phyloP scores from a whole-genome alignment of 2,113 vertebrate genomes.

The Pelodiscus sinensis region DNA sequence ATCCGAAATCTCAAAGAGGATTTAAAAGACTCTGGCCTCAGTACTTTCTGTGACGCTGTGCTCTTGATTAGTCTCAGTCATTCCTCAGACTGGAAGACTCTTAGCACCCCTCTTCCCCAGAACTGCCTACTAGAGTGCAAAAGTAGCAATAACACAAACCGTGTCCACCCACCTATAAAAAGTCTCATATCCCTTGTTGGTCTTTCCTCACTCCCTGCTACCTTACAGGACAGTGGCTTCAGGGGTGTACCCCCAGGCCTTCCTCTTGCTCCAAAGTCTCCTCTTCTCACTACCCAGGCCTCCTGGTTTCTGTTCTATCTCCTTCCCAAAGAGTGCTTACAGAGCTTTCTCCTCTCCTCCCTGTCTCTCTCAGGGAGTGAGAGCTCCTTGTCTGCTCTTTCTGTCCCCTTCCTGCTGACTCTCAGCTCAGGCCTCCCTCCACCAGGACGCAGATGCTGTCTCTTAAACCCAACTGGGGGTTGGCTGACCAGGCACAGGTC shows the following conservation, averaged over 20 bases:
- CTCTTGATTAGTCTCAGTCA: background rate
- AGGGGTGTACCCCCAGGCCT: background rate
- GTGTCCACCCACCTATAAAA: background rate
- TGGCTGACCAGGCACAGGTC: background rate
- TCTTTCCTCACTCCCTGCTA: background rate
- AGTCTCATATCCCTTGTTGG: background rate
- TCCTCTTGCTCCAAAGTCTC: background rate
- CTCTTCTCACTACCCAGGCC: background rate
- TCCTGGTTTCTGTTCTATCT: background rate
- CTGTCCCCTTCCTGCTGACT: background rate
- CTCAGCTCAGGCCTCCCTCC: background rate
- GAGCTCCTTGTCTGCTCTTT: background rate
- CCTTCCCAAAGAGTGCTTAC: background rate
- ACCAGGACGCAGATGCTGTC: background rate
- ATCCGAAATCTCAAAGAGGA: background rate
- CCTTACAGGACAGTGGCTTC: background rate
- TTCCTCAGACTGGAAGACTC: background rate
- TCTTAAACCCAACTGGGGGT: background rate
- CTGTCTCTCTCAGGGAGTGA: background rate
- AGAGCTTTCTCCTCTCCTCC: background rate
- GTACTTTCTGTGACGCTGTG: background rate
- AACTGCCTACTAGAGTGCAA: background rate
- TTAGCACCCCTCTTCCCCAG: too few relatives aligned
- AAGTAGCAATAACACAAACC: background rate
- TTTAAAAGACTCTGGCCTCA: background rate